Evolutionary conservation across 1,140 invertebrate genomes (phyloP), one percentile per base, ranked within the genome.

Genomic region (Protaetia brevitarsis): DNA sequence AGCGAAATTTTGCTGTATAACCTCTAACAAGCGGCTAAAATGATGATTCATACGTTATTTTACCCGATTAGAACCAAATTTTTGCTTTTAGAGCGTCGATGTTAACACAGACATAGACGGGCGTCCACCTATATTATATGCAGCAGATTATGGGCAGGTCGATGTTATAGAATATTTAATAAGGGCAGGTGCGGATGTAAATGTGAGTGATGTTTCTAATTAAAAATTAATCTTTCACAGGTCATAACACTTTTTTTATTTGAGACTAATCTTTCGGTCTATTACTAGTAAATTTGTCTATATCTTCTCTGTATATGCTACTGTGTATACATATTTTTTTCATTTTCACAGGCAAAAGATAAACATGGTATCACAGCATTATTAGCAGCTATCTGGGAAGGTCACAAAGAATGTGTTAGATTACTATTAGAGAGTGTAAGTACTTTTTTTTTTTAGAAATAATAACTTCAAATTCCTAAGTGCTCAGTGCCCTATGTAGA

Each of bases 351-450:
- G 91, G 87, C 88, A 61, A 87, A 87, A 78, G 95, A 98, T 78
- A 96, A 96, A 81, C 93, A 96, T 86, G 95, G 94, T 5, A 97
- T 98, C 68, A 94, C 90, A 64, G 89, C 94, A 19, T 82, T 98
- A 34, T 79, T 97, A 69, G 93, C 95, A 68, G 95, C 95, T 66
- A 95, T 97, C 73, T 98, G 93, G 93, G 95, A 98, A 82, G 94
- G 94, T 57, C 95, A 98, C 76, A 94, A 89, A 59, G 87, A 89
- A 63, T 96, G 94, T 82, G 94, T 97, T 19, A 89, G 92, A 80
- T 82, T 94, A 61, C 82, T 97, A 66, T 74, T 97, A 66, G 87
- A 93, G 81, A 92, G 92, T 80, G 92, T 92, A 83, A 83, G 81
- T 79, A 26, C 23, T 68, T 1, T 28, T 4, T 34, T 19, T 19